phyloP scores from a whole-genome alignment of 2,797 vertebrate genomes.

The Galago senegalensis region DNA sequence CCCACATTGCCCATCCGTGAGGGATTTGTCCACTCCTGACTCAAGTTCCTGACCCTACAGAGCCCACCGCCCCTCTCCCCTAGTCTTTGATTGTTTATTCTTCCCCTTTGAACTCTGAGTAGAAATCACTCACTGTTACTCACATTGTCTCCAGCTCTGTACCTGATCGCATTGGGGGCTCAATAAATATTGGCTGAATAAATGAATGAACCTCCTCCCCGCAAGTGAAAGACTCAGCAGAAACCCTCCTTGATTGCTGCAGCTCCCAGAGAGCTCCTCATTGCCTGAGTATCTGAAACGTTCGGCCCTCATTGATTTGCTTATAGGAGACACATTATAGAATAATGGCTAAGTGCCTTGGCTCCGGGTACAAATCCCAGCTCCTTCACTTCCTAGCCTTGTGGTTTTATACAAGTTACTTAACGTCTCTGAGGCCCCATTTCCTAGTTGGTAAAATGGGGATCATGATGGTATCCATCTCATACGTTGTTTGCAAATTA shows the following conservation, averaged over 20 bases:
- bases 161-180: neutral
- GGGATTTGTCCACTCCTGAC: neutral
- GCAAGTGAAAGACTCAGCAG: neutral
- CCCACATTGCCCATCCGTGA: neutral
- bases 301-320: neutral
- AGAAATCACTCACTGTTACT: neutral
- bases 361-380: neutral
- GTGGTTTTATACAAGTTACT: neutral
- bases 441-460: neutral
- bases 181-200: neutral
- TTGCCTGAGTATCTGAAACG: neutral
- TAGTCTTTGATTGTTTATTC: neutral
- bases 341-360: neutral
- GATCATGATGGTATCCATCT: too few relatives aligned
- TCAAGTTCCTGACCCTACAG: neutral
- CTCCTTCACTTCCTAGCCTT: neutral
- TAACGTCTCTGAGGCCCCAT: slow-evolving; percentile 47
- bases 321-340: neutral
- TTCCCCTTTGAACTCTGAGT: neutral
- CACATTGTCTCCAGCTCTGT: neutral
- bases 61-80: neutral
- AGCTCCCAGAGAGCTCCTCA: neutral
- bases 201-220: neutral
- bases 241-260: neutral
- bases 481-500: neutral